phyloP scores from a whole-genome alignment of 2,113 vertebrate genomes.

The Tympanuchus pallidicinctus region DNA sequence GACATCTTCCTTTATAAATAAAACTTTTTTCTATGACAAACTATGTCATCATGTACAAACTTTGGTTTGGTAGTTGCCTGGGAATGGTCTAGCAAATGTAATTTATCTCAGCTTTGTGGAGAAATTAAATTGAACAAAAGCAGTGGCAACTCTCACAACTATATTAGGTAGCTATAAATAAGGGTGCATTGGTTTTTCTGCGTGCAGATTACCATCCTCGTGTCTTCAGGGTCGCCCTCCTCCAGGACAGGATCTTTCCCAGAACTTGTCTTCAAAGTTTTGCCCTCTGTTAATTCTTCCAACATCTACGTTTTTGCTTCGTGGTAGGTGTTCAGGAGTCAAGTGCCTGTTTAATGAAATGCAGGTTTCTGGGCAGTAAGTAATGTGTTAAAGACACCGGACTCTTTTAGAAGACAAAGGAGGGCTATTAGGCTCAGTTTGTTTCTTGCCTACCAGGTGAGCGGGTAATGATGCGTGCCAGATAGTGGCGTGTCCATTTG shows the following conservation, averaged over 20 bases:
- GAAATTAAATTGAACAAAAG: background rate
- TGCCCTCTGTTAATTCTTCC: background rate
- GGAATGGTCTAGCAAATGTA: background rate
- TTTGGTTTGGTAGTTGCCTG: background rate
- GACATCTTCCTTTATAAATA: background rate
- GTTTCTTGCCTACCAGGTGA: background rate
- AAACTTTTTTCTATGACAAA: background rate
- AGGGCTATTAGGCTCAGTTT: conserved; percentile 23
- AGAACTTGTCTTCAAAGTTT: background rate
- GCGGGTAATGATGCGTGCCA: conserved; percentile 17
- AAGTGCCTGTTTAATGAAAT: conserved; percentile 52
- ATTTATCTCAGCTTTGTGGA: background rate
- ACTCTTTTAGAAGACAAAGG: conserved; percentile 42
- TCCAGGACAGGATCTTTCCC: background rate
- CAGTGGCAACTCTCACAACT: background rate
- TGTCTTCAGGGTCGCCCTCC: background rate
- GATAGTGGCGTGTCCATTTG: conserved; percentile 34
- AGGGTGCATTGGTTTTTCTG: background rate
- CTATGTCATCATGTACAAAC: background rate
- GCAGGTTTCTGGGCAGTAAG: conserved; percentile 12
- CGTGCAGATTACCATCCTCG: background rate
- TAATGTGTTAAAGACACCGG: background rate
- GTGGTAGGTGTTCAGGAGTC: background rate
- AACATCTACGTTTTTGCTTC: background rate
- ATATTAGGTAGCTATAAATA: background rate